These are phyloP conservation scores for Hydropotes inermis DNA, from an alignment of 2,113 vertebrate genomes.

Conservation along the genomic window DNA sequence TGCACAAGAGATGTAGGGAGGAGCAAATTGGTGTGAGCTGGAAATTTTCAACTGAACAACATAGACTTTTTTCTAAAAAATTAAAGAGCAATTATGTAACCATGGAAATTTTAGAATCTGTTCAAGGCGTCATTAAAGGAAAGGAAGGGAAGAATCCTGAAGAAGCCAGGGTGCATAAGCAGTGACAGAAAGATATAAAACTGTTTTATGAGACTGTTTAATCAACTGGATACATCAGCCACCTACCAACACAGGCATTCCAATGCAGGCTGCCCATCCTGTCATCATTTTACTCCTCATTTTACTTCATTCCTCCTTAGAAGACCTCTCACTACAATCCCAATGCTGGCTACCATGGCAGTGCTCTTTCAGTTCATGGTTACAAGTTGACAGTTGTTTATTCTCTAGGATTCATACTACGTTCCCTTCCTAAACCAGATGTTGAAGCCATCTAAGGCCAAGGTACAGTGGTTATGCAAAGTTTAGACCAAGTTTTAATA, in stretches of 20 bases:
- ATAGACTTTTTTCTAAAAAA: background rate
- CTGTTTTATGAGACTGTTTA: background rate
- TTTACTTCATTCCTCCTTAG: background rate
- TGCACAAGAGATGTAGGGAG: background rate
- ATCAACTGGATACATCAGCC: background rate
- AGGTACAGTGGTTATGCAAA: background rate
- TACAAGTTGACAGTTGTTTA: background rate
- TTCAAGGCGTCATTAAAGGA: background rate
- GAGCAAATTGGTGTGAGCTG: background rate
- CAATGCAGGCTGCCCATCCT: background rate
- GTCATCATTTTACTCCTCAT: background rate
- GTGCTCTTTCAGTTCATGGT: background rate
- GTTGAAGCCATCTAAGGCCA: background rate
- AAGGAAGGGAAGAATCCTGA: background rate
- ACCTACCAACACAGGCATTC: background rate
- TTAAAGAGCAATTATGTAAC: background rate
- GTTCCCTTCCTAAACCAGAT: background rate
- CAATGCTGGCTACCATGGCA: background rate
- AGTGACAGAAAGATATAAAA: background rate
- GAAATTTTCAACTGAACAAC: background rate
- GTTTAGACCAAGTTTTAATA: background rate
- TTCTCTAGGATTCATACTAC: background rate
- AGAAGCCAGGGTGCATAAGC: background rate
- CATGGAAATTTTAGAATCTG: background rate
- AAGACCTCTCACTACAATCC: background rate